Conservation (phyloP, 1,140 invertebrate genomes). For the Aphaenogaster rudis region DNA sequence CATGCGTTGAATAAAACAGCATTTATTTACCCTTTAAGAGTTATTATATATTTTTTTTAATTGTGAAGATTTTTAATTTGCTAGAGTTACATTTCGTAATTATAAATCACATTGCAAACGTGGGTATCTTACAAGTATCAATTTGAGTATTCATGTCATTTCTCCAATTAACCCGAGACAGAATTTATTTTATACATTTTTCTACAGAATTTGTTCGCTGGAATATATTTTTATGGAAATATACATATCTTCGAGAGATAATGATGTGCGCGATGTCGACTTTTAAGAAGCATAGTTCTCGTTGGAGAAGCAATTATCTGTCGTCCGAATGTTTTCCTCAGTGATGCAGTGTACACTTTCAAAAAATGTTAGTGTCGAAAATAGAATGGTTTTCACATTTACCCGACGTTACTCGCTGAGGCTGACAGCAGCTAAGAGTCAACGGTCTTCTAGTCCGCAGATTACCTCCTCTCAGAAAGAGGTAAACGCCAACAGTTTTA, state of each 20-base stretch:
- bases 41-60: not conserved
- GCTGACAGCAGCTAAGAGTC: slow-evolving; percentile 84
- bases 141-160: not conserved
- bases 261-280: not conserved
- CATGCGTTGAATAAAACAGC: not conserved
- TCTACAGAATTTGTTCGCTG: not conserved
- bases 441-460: slow-evolving; percentile 86
- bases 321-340: not conserved
- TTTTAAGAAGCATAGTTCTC: not conserved
- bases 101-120: not conserved
- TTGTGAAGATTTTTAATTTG: not conserved
- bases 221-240: not conserved
- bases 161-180: not conserved
- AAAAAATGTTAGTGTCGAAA: not conserved
- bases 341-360: not conserved
- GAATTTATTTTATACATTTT: not conserved
- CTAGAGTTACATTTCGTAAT: not conserved
- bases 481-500: slow-evolving; percentile 88
- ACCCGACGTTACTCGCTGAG: slow-evolving; percentile 82
- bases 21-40: not conserved
- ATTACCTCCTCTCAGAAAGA: slow-evolving; percentile 86
- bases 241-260: not conserved
- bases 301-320: not conserved
- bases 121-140: not conserved
- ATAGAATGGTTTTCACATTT: slow-evolving; percentile 11